Evolutionary conservation across 2,113 vertebrate genomes (phyloP), one percentile per base, ranked within the genome.

Genomic region (Entosphenus tridentatus): DNA sequence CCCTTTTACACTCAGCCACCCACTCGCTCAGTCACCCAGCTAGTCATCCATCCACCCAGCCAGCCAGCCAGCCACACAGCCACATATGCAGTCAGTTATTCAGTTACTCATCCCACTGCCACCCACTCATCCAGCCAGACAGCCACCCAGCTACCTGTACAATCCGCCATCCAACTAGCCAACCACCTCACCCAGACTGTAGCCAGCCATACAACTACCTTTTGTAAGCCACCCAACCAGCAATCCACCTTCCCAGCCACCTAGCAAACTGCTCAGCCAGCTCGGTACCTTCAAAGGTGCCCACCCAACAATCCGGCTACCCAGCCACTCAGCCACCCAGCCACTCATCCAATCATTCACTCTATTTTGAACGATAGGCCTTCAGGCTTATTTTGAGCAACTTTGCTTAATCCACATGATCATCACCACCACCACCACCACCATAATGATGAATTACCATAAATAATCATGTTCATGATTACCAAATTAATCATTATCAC

Each of bases 121-220:
- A 39, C 39, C 6, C 39, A 39, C 39, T 39, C 39, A 39, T 39
- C 6, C 3, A 1, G 21, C 21, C 21, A 21, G 21, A 39, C 39
- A 39, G 39, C 4, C 39, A 39, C 39, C 6, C 39, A 39, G 39
- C 39, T 39, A 39, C 39, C 39, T 3, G 39, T 39, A 39, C 39
- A 39, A 39, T 39, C 39, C 0, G 1, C 8, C 2, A 68, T 5
- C 69, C 68, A 1, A 0, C 10, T 2, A 54, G 11, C 14, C 70
- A 6, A 17, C 7, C 3, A 1, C 11, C 17, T n/a, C 12, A 6
- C 65, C 2, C 0, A 10, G n/a, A 21, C 57, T 2, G 2, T 8
- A 3, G 3, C 7, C 59, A 65, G 17, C 14, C 14, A n/a, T 14
- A 17, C 17, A 39, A 39, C 39, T 39, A 39, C 39, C 39, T 39